phyloP scores from a whole-genome alignment of 2,113 vertebrate genomes.

The Osmerus mordax region DNA sequence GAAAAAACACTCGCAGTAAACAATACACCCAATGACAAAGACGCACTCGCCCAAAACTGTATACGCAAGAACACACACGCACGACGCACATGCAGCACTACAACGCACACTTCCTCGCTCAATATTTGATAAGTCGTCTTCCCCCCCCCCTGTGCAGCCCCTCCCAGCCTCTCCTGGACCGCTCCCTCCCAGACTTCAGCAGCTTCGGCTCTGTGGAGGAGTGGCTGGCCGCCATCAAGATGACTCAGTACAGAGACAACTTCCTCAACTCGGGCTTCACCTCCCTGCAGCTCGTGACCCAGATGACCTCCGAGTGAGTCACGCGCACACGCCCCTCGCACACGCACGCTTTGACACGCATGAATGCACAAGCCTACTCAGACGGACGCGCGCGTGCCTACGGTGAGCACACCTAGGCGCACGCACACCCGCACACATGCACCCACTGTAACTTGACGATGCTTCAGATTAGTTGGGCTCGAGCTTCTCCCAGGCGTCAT shows the following conservation, averaged over 20 bases:
- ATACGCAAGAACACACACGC: no score
- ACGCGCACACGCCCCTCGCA: neutral
- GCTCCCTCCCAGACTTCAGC: conserved; percentile 96
- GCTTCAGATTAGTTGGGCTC: no score
- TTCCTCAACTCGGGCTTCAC: conserved; percentile 97
- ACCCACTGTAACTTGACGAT: no score
- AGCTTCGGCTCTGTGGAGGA: conserved; percentile 98
- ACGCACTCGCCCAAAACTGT: no score
- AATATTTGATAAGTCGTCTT: no score
- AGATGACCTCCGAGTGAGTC: conserved; percentile 97
- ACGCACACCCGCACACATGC: neutral
- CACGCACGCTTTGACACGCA: conserved; percentile 11
- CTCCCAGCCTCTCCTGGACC: conserved; percentile 96
- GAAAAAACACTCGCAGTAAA: no score
- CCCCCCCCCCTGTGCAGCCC: conserved; percentile 73
- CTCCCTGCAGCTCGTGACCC: conserved; percentile 91
- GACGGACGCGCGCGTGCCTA: neutral
- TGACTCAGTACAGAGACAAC: conserved; percentile 98
- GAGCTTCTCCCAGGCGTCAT: no score
- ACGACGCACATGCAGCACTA: no score
- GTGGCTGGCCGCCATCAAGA: conserved; percentile 97
- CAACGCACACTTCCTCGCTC: no score
- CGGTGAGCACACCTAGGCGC: no score
- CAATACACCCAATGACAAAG: no score
- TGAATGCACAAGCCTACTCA: neutral